Conservation (phyloP, 2,797 vertebrate genomes). For the Lacerta bilineata region DNA sequence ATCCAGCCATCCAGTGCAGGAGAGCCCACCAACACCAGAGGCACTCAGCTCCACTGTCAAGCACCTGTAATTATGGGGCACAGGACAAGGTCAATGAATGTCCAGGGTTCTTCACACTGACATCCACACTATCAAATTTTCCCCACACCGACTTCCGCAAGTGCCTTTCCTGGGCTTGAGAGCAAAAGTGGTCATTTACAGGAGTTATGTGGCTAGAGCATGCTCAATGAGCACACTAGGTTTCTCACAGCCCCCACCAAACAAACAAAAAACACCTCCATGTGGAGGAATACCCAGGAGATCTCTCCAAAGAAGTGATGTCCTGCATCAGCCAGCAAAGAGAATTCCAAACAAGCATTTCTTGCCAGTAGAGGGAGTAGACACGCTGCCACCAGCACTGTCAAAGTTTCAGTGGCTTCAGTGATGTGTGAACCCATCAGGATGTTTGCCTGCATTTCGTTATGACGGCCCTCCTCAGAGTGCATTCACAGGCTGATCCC, state of each 20-base stretch:
- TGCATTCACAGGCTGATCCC: neutral
- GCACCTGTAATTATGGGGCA: too few relatives aligned
- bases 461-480: too few relatives aligned
- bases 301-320: neutral
- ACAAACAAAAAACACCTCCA: neutral
- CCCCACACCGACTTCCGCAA: neutral
- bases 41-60: too few relatives aligned
- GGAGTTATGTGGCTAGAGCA: neutral
- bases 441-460: neutral
- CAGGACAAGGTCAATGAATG: too few relatives aligned
- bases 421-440: neutral
- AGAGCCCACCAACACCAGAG: too few relatives aligned
- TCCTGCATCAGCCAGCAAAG: neutral
- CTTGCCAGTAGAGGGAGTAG: constrained; percentile 27
- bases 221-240: neutral
- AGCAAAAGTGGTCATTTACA: neutral
- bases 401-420: neutral
- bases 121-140: neutral
- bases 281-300: neutral
- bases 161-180: neutral
- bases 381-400: neutral
- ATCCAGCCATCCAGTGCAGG: too few relatives aligned
- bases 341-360: neutral
- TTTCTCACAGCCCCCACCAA: neutral
- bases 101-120: neutral